Base-by-base conservation (phyloP, 2,888 invertebrate genomes). In the Pristionchus japonicus region DNA sequence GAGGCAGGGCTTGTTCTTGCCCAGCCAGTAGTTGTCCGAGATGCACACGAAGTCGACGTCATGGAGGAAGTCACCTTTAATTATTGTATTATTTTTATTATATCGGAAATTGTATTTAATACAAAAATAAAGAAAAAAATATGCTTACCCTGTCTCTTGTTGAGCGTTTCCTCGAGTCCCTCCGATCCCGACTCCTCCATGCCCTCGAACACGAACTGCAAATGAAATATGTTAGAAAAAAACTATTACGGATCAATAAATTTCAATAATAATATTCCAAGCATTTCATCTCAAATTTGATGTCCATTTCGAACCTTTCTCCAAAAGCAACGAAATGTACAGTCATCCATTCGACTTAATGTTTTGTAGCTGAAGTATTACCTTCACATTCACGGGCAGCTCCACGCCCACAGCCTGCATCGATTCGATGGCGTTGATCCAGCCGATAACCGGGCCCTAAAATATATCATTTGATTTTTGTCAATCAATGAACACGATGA, bases 181-280 rank as follows among this genome's bases (percentile, higher is more conserved):
- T 97, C 97, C 89, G 98, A 98, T 11, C 98, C 98, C 89, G 97
- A 97, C 95, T 99, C 99, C 95, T 99, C 99, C 99, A 99, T 99
- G 88, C 98, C 98, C 96, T 99, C 99, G 95, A 99, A 97, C 23
- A 97, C 96, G 95, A 99, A 98, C 96, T 96, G 93, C 70, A 92
- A 89, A 23, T 40, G n/a, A 15, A n/a, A n/a, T n/a, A n/a, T n/a
- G n/a, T n/a, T n/a, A n/a, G n/a, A n/a, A n/a, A n/a, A n/a, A n/a
- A n/a, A n/a, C n/a, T n/a, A n/a, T n/a, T n/a, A n/a, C n/a, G n/a
- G n/a, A n/a, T n/a, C n/a, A n/a, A n/a, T n/a, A n/a, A n/a, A n/a
- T n/a, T n/a, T n/a, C n/a, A n/a, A n/a, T n/a, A n/a, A n/a, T n/a
- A n/a, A n/a, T n/a, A n/a, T n/a, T n/a, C n/a, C n/a, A n/a, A n/a